phyloP scores from a whole-genome alignment of 2,113 vertebrate genomes.

The Dolichotis patagonum region DNA sequence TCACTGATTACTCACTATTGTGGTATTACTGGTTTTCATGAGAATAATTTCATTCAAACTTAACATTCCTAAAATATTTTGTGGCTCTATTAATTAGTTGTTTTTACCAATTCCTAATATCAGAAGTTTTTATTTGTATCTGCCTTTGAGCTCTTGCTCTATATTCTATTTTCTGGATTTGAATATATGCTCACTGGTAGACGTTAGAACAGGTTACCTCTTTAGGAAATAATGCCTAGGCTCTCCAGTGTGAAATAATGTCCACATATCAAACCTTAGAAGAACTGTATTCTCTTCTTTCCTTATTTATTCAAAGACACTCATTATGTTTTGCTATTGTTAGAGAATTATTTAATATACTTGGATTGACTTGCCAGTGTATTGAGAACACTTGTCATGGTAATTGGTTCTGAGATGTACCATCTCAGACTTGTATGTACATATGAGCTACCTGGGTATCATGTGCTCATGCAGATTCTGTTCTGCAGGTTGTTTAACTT shows the following conservation, averaged over 20 bases:
- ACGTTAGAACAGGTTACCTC: not conserved
- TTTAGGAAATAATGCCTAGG: not conserved
- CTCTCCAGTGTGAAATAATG: not conserved
- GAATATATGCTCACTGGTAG: not conserved
- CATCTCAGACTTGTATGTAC: not conserved
- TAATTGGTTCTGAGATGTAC: not conserved
- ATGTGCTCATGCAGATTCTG: constrained; percentile 6
- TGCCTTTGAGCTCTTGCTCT: not conserved
- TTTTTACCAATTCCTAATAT: constrained; percentile 26
- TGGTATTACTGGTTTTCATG: not conserved
- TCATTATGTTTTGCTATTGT: not conserved
- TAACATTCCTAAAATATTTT: not conserved
- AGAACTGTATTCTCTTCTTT: constrained; percentile 21
- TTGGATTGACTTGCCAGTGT: not conserved
- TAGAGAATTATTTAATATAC: not conserved
- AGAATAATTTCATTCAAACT: not conserved
- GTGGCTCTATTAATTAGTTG: not conserved
- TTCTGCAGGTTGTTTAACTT: constrained; percentile 16
- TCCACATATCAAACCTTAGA: not conserved
- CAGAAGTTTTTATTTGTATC: not conserved
- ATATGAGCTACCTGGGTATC: not conserved
- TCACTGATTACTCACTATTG: not conserved
- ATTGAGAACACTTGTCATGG: not conserved
- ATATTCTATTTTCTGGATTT: not conserved
- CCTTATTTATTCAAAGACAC: not conserved